A percentile compares a stretch with the other conserved stretches of the same genome.
phyloP scores from a whole-genome alignment of 2,797 vertebrate genomes.

The Coilia nasus region DNA sequence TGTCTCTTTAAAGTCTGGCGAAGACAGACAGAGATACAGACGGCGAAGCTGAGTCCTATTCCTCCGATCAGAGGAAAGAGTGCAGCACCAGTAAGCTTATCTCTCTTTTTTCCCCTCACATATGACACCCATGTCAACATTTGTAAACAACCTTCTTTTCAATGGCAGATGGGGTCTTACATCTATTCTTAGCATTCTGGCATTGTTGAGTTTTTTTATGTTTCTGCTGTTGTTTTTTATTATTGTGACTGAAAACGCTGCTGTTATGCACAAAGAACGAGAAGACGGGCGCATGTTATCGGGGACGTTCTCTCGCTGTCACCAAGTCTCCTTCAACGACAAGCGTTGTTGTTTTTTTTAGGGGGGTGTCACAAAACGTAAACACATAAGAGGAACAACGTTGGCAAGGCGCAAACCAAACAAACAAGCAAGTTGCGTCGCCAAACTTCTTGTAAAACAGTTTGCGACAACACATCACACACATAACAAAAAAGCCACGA shows the following conservation, averaged over 20 bases:
- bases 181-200: slow-evolving; percentile 36
- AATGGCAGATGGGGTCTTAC: slow-evolving; percentile 4
- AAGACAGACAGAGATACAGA: background rate
- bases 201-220: slow-evolving; percentile 22
- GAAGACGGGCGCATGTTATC: background rate
- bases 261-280: slow-evolving; percentile 11
- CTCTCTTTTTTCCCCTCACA: background rate
- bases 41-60: background rate
- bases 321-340: slow-evolving; percentile 31
- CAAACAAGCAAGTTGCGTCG: background rate
- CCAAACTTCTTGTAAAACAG: background rate
- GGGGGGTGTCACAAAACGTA: slow-evolving; percentile 12
- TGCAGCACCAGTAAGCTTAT: background rate
- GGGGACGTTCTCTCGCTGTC: slow-evolving; percentile 26
- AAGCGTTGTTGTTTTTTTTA: background rate
- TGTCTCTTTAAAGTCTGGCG: slow-evolving; percentile 46
- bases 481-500: background rate
- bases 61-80: slow-evolving; percentile 8
- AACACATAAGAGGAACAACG: background rate
- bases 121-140: slow-evolving; percentile 32
- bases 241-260: background rate
- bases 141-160: slow-evolving; percentile 26
- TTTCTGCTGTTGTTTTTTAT: slow-evolving; percentile 9
- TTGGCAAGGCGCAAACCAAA: background rate
- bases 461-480: slow-evolving; percentile 9